Percentiles rank a stretch among this genome's conserved stretches.
phyloP scores from a whole-genome alignment of 2,113 vertebrate genomes.

The Dermatemys mawii region DNA sequence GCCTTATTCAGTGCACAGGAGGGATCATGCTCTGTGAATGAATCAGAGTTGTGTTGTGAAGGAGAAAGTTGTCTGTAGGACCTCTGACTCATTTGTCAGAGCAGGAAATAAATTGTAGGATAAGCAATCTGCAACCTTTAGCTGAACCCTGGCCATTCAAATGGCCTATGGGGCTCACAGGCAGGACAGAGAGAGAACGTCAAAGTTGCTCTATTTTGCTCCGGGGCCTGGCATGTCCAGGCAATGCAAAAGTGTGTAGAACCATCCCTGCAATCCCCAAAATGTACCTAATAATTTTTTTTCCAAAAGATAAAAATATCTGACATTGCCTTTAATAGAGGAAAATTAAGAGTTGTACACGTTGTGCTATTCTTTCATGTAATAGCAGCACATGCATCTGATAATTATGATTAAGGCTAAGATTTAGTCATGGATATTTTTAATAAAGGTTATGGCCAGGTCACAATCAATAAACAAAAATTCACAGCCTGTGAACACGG shows the following conservation, averaged over 20 bases:
- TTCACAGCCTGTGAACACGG: too few relatives aligned
- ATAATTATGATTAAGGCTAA: not conserved
- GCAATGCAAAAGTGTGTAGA: not conserved
- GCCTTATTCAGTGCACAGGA: not conserved
- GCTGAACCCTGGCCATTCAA: not conserved
- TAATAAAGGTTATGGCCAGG: too few relatives aligned
- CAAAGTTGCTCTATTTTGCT: not conserved
- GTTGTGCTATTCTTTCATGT: not conserved
- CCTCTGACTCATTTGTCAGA: not conserved
- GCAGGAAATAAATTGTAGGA: not conserved
- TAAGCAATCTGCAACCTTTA: not conserved
- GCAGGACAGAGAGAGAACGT: not conserved
- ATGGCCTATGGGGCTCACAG: not conserved
- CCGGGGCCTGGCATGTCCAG: not conserved
- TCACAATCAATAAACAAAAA: too few relatives aligned
- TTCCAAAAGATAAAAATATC: not conserved
- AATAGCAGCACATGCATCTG: not conserved
- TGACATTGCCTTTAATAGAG: not conserved
- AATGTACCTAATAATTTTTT: not conserved
- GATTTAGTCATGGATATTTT: too few relatives aligned
- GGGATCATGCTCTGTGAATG: not conserved
- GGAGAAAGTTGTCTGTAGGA: not conserved
- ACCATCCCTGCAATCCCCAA: too few relatives aligned
- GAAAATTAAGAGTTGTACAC: not conserved
- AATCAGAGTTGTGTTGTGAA: not conserved